These are phyloP conservation scores for Dendrolimus punctatus DNA, from an alignment of 1,140 invertebrate genomes.

Conservation along the genomic window DNA sequence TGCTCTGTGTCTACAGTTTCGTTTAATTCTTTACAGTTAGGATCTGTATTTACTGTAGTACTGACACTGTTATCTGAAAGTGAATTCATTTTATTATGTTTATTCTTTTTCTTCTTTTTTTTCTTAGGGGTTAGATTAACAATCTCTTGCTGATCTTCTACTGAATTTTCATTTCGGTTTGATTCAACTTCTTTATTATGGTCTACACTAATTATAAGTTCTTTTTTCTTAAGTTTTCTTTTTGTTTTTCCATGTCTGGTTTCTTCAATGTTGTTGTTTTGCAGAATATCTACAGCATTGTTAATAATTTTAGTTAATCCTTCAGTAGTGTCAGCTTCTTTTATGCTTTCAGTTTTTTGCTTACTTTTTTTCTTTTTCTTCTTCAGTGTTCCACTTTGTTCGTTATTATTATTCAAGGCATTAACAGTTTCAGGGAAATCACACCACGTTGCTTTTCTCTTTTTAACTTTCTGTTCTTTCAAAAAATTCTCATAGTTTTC, in stretches of 20 bases:
- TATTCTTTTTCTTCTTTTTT: not conserved
- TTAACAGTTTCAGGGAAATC: slow-evolving; percentile 60
- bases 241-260: no score
- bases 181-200: no score
- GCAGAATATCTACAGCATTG: no score
- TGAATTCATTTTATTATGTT: not conserved
- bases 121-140: not conserved
- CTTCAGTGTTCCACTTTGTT: slow-evolving; percentile 8
- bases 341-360: slow-evolving; percentile 1
- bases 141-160: no score
- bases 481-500: slow-evolving; percentile 73
- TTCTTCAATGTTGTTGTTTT: no score
- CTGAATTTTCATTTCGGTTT: no score
- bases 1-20: not conserved
- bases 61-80: not conserved
- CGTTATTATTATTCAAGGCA: slow-evolving; percentile 9
- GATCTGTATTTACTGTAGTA: not conserved
- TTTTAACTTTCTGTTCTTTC: slow-evolving; percentile 65
- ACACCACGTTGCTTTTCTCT: slow-evolving; percentile 69
- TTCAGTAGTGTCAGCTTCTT: no score
- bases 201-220: no score
- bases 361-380: slow-evolving; percentile 20
- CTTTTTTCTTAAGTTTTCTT: no score
- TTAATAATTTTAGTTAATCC: no score
- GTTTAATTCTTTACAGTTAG: not conserved